Base-by-base conservation (phyloP, 2,797 vertebrate species). In the Thamnophis elegans region DNA sequence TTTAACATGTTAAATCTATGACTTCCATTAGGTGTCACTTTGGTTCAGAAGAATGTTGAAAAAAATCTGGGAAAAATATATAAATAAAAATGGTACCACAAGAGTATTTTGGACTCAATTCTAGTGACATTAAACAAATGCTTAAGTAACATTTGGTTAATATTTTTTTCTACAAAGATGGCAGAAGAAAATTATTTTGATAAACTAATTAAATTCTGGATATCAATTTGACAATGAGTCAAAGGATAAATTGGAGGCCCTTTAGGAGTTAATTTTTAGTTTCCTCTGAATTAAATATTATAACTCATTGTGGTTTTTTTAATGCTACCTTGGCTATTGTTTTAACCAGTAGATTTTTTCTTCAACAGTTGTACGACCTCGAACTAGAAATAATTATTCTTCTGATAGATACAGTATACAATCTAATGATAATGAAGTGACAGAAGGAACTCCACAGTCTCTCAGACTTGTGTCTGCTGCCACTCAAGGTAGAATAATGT, bases 301-400 rank as follows among this genome's bases (percentile, higher is more conserved):
- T 36, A 87, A 32, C 12, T 28, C n/a, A 42, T 42, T 28, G 28
- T 7, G 2, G 1, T 26, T 47, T 5, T 32, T 36, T 36, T 59
- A 32, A 11, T 90, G 60, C 87, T 90, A 12, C 13, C 28, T 91
- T 32, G 18, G 9, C 26, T 18, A 88, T 51, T 85, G 56, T 4
- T 93, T 91, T 93, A 91, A 85, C 95, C 92, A 73, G 90, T 94
- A 93, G 90, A 82, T 95, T 96, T 85, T 95, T 95, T 89, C 92
- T 87, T 88, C 96, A 90, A 97, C 97, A 97, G 96, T 96, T 82
- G 96, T 85, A 89, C 97, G 95, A 92, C 93, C 97, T 94, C 97
- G 97, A 96, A 97, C 98, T 25, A 98, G 98, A 95, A 97, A 97
- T 0, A 97, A 95, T 62, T 92, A 96, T 96, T 92, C 62, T 96